These are phyloP conservation scores for Pterostichus madidus DNA, from an alignment of 2,888 invertebrate genomes.

Conservation along the genomic window DNA sequence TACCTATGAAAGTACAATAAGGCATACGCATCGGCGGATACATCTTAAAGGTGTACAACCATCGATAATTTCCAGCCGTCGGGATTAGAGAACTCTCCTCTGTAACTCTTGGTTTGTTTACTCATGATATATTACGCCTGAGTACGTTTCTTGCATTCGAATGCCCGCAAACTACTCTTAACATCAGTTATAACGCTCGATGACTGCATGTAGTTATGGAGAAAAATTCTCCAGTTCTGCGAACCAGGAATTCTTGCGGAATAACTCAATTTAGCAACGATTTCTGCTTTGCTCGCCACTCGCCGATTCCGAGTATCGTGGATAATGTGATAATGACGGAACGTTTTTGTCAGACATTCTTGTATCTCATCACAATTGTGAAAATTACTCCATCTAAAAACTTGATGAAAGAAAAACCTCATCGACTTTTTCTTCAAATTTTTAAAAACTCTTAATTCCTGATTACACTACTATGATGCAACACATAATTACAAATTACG, in stretches of 20 bases:
- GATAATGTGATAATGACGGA: conserved; percentile 52
- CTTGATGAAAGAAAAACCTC: conserved; percentile 5
- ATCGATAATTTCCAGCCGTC: conserved; percentile 51
- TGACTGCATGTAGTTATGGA: conserved; percentile 36
- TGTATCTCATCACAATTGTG: conserved; percentile 46
- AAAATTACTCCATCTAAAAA: conserved; percentile 38
- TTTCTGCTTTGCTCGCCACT: neutral
- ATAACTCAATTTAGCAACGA: conserved; percentile 48
- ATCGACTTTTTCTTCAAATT: conserved; percentile 7
- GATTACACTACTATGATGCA: neutral
- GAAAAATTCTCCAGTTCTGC: conserved; percentile 44
- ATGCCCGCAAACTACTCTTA: conserved; percentile 34
- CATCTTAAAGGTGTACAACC: conserved; percentile 34
- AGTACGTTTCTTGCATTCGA: conserved; percentile 50
- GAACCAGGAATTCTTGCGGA: conserved; percentile 47
- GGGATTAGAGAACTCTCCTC: conserved; percentile 40
- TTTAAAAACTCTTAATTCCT: neutral
- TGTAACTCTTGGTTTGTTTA: conserved; percentile 47
- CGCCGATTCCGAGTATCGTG: conserved; percentile 29
- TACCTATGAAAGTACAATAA: conserved; percentile 18
- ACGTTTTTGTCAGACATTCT: conserved; percentile 34
- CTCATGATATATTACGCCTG: conserved; percentile 41
- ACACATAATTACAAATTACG: neutral
- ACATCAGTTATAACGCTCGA: conserved; percentile 43
- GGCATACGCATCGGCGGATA: conserved; percentile 32